These are phyloP conservation scores for Oscheius sp. DNA, from an alignment of 2,888 invertebrate genomes.

Conservation along the genomic window DNA sequence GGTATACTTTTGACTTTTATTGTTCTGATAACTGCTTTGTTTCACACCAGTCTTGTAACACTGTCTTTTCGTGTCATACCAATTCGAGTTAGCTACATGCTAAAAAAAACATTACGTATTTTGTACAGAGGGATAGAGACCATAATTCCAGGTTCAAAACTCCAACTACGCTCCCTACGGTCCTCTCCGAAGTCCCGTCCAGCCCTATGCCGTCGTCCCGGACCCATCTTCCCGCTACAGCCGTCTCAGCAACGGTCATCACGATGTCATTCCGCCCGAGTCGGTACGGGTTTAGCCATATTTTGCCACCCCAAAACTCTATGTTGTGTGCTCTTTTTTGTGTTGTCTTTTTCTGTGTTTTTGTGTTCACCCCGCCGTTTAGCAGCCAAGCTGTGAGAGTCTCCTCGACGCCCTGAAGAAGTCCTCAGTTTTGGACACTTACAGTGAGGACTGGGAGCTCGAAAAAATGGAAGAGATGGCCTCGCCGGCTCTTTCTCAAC, in stretches of 20 bases:
- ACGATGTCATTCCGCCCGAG: conserved; percentile 15
- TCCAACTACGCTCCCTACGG: conserved; percentile 28
- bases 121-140: too few species aligned
- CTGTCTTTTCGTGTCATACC: too few species aligned
- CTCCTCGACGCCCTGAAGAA: conserved; percentile 23
- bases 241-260: conserved; percentile 8
- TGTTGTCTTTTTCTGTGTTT: conserved; percentile 35
- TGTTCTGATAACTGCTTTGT: too few species aligned
- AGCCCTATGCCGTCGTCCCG: conserved; percentile 14
- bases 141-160: not conserved
- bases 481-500: conserved; percentile 38
- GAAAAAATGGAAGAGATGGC: conserved; percentile 29
- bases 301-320: not conserved
- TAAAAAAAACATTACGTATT: too few species aligned
- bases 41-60: too few species aligned
- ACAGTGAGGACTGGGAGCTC: conserved; percentile 26
- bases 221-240: conserved; percentile 9
- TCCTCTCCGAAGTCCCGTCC: conserved; percentile 26
- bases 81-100: too few species aligned
- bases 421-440: conserved; percentile 32
- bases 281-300: conserved; percentile 4
- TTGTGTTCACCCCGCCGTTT: conserved; percentile 30
- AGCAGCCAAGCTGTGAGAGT: conserved; percentile 40
- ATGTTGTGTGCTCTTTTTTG: not conserved
- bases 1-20: too few species aligned